phyloP scores from a whole-genome alignment of 2,113 vertebrate species.

The Hemiprocne comata region DNA sequence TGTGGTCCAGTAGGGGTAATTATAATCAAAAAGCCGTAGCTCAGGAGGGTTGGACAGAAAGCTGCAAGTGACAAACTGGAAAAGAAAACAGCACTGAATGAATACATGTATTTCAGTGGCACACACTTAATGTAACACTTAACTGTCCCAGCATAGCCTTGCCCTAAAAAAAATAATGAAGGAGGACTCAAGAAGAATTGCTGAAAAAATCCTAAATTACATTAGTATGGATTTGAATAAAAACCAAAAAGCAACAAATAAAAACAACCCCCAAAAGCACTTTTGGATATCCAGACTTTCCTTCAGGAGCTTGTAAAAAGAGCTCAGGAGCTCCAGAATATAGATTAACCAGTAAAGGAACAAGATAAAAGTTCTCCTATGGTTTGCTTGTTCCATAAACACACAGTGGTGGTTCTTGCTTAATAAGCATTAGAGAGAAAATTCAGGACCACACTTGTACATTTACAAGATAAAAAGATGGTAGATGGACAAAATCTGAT shows the following conservation, averaged over 20 bases:
- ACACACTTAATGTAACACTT: background rate
- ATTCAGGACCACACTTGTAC: background rate
- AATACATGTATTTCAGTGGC: background rate
- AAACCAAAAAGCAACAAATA: too few relatives aligned
- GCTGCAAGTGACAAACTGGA: constrained; percentile 94
- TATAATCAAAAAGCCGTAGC: constrained; percentile 89
- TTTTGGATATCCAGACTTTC: background rate
- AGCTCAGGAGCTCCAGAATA: background rate
- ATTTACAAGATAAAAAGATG: background rate
- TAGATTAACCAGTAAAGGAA: background rate
- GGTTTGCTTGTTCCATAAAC: background rate
- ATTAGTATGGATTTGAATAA: background rate
- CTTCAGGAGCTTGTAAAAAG: background rate
- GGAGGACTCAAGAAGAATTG: background rate
- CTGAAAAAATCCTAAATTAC: background rate
- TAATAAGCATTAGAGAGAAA: background rate
- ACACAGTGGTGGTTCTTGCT: background rate
- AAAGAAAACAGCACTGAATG: background rate
- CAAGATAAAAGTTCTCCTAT: background rate
- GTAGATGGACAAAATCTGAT: background rate
- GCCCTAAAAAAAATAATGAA: background rate
- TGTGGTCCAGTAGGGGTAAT: constrained; percentile 90
- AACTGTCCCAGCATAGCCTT: background rate
- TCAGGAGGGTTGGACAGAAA: constrained; percentile 90
- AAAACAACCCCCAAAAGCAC: background rate